Percentiles rank a stretch among this genome's conserved stretches.
Conservation (phyloP, 2,797 vertebrate species). For the Lemur catta region DNA sequence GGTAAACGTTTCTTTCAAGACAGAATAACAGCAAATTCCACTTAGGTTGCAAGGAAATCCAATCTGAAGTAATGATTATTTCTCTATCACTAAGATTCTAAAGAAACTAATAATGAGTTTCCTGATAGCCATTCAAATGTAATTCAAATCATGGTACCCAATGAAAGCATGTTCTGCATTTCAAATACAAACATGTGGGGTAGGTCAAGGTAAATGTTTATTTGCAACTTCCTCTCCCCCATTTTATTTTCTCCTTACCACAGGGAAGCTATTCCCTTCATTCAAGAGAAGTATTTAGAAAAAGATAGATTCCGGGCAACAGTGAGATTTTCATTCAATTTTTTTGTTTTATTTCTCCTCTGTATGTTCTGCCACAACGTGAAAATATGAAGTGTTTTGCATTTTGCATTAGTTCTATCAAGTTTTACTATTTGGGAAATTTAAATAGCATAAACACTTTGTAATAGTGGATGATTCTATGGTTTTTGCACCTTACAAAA, state of each 20-base stretch:
- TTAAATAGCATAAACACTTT: neutral
- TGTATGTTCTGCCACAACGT: neutral
- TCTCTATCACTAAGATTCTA: rapidly evolving
- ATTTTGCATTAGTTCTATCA: neutral
- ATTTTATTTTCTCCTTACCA: neutral
- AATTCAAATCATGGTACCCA: neutral
- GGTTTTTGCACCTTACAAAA: rapidly evolving
- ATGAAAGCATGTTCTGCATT: neutral
- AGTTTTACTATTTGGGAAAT: neutral
- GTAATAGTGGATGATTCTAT: rapidly evolving
- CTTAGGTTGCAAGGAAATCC: too few species aligned
- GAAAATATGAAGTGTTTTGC: neutral
- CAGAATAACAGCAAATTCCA: neutral
- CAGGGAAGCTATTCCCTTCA: neutral
- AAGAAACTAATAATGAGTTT: neutral
- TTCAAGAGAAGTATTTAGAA: neutral
- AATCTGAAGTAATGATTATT: neutral
- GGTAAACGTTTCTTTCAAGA: neutral
- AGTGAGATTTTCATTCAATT: neutral
- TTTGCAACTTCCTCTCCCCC: too few species aligned
- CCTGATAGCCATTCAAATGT: neutral
- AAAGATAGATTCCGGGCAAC: neutral
- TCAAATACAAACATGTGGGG: neutral
- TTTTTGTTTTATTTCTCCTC: neutral
- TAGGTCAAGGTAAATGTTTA: neutral